Conservation (phyloP, 2,888 invertebrate genomes). For the Scrobipalpa atriplicella region DNA sequence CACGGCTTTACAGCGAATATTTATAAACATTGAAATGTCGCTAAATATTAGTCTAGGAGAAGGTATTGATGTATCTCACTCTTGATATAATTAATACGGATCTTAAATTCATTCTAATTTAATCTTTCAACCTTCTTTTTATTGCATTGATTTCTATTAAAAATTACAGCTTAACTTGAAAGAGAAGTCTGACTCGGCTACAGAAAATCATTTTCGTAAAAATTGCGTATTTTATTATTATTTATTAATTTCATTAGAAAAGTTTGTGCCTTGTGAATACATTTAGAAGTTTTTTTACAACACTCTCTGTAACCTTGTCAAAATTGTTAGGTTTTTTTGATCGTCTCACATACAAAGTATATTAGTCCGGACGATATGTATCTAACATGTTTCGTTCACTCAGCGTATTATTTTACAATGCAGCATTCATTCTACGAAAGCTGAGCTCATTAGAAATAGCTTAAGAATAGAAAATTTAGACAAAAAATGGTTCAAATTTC, state of each 20-base stretch:
- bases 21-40: no score
- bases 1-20: no score
- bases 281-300: background rate
- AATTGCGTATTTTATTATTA: background rate
- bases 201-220: background rate
- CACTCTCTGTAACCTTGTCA: constrained; percentile 7
- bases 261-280: constrained; percentile 1
- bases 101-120: background rate
- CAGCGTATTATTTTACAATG: constrained; percentile 37
- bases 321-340: background rate
- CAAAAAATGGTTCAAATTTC: background rate
- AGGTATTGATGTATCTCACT: no score
- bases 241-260: background rate
- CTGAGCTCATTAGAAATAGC: constrained; percentile 18
- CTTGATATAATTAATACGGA: background rate
- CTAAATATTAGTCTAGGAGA: no score
- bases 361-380: constrained; percentile 61
- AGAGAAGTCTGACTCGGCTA: background rate
- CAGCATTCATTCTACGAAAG: constrained; percentile 24
- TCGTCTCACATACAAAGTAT: constrained; percentile 36
- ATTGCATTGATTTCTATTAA: background rate
- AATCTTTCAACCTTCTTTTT: background rate
- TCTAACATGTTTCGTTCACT: constrained; percentile 52
- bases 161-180: background rate
- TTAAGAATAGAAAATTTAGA: constrained; percentile 23